phyloP scores from a whole-genome alignment of 2,797 vertebrate species.

The Gallirallus australis region DNA sequence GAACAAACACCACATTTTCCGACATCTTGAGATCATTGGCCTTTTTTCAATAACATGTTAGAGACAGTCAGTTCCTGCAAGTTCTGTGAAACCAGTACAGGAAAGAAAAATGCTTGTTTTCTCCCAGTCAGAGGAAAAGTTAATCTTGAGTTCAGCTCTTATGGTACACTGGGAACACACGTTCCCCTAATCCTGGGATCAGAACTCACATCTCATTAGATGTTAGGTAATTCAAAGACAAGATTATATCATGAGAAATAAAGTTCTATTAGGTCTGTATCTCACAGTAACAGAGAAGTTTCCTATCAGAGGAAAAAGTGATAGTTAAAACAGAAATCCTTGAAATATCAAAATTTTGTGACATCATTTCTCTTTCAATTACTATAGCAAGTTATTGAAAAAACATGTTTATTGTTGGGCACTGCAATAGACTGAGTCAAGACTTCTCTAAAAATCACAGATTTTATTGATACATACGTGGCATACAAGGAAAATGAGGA shows the following conservation, averaged over 20 bases:
- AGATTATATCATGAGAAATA: neutral
- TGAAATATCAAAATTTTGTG: neutral
- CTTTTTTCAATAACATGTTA: neutral
- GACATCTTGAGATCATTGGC: neutral
- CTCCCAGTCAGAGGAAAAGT: neutral
- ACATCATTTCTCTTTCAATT: neutral
- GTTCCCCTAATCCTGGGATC: neutral
- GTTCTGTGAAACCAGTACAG: neutral
- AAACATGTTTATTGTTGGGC: accelerated
- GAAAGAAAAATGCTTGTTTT: neutral
- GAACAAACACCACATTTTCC: neutral
- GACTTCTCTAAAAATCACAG: neutral
- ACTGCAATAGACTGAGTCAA: neutral
- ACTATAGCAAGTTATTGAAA: neutral
- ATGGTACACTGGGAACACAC: neutral
- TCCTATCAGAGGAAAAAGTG: neutral
- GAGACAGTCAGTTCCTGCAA: neutral
- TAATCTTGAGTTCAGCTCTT: neutral
- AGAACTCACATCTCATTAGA: neutral
- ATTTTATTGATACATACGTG: neutral
- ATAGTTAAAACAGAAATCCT: neutral
- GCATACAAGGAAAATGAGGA: neutral
- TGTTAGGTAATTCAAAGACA: neutral
- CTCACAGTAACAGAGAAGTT: neutral
- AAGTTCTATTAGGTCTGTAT: neutral